Conservation (phyloP, 1,140 invertebrate species). For the Drosophila rhopaloa region DNA sequence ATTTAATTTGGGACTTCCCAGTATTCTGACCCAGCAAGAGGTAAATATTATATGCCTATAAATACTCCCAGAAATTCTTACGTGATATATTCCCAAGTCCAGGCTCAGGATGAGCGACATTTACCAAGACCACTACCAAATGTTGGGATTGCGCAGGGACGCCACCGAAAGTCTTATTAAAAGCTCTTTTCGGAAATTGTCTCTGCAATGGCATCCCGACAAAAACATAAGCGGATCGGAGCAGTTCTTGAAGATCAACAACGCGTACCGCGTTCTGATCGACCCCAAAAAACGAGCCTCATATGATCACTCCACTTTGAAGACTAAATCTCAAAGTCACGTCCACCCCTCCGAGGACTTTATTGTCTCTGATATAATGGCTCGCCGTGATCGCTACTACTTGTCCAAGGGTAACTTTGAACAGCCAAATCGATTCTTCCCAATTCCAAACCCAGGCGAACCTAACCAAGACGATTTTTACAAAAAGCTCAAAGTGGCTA, state of each 20-base stretch:
- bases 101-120: not conserved
- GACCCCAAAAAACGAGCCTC: not conserved
- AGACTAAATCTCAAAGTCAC: no score
- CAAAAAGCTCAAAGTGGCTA: not conserved
- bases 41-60: not conserved
- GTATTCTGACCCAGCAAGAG: not conserved
- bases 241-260: not conserved
- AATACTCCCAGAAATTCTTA: not conserved
- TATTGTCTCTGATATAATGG: not conserved
- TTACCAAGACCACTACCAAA: slow-evolving; percentile 3
- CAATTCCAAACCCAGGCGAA: not conserved
- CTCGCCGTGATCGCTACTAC: no score
- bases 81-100: not conserved
- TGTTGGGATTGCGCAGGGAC: slow-evolving; percentile 5
- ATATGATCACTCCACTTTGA: not conserved
- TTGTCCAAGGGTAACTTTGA: no score
- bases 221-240: slow-evolving; percentile 16
- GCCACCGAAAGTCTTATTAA: slow-evolving; percentile 4
- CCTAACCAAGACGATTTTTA: not conserved
- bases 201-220: slow-evolving; percentile 24
- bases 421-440: not conserved
- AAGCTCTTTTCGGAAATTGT: not conserved
- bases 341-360: not conserved
- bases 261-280: not conserved
- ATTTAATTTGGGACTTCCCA: no score